These are phyloP conservation scores for Cephus sareptanus DNA, from an alignment of 2,888 invertebrate genomes.

Conservation along the genomic window DNA sequence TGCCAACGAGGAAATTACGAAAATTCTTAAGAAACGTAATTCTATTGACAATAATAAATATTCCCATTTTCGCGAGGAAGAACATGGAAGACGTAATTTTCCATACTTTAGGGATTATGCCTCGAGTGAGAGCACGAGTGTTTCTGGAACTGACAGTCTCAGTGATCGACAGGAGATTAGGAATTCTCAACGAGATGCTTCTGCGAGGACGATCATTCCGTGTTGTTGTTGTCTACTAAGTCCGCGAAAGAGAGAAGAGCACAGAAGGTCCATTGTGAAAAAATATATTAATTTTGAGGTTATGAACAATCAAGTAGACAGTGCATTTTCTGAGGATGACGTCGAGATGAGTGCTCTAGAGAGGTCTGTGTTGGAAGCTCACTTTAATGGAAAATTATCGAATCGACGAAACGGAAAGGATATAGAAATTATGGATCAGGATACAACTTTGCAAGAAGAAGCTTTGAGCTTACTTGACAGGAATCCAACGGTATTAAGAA, in stretches of 20 bases:
- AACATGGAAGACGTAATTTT: slow-evolving; percentile 1
- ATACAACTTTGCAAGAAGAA: neutral
- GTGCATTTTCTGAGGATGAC: slow-evolving; percentile 8
- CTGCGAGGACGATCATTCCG: neutral
- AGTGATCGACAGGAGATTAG: neutral
- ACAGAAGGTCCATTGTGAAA: neutral
- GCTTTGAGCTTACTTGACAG: neutral
- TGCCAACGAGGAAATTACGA: slow-evolving; percentile 23
- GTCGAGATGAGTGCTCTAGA: slow-evolving; percentile 17
- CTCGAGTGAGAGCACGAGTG: neutral
- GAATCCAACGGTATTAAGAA: neutral
- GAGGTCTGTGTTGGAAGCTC: neutral
- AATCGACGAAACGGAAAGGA: neutral
- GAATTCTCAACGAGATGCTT: neutral
- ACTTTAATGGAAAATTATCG: neutral
- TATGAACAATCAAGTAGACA: neutral
- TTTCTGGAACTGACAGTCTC: neutral
- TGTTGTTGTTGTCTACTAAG: neutral
- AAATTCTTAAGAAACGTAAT: slow-evolving; percentile 18
- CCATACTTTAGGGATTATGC: neutral
- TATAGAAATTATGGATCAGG: neutral
- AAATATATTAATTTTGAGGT: neutral
- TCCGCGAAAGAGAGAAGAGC: neutral
- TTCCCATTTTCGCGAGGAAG: neutral
- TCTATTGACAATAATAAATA: slow-evolving; percentile 6